Base-by-base conservation (phyloP, 2,797 vertebrate species). In the Ispidina lecontei region DNA sequence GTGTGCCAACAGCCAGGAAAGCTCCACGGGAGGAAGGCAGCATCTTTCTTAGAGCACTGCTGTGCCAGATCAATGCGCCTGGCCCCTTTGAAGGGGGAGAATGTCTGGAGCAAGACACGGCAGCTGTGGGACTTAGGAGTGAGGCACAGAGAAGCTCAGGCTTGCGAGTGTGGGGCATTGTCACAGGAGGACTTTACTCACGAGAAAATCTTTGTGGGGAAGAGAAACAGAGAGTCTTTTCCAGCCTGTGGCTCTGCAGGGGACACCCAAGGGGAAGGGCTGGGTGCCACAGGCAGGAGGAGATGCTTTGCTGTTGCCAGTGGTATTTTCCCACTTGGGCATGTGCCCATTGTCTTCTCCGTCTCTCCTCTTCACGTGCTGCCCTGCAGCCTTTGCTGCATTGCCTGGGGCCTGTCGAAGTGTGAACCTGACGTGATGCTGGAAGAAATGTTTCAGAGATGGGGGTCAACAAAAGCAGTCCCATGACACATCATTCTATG, bases 101-200 rank as follows among this genome's bases (percentile, higher is more conserved):
- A 35, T 0, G 2, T 44, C 39, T 63, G 77, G 31, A 74, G 68
- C 1, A 31, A 72, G 64, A 44, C 64, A 52, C 0, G 0, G 31
- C 1, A 0, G 52, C 28, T 0, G 0, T 25, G 26, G 70, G 65
- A 41, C 19, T 0, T 1, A 7, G 25, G 23, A 26, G 39, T 46
- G 75, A 77, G 46, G 62, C 5, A 37, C 1, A 1, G 0, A 4
- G 39, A 39, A 71, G 31, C 43, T 52, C 11, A 5, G 51, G 14
- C 25, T 51, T 44, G 51, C 0, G 0, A 76, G 19, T 1, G 6
- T 10, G 22, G 35, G 22, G 25, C 0, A 0, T 37, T 73, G 64
- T 31, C 39, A 67, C 8, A 65, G n/a, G 4, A 83, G 31, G 26
- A 46, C 1, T 87, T 72, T 67, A 64, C 21, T 23, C 41, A 18